phyloP scores from a whole-genome alignment of 30 jellyfish, hydroid and myxozoan genomes.

The Aurelia coerulea region DNA sequence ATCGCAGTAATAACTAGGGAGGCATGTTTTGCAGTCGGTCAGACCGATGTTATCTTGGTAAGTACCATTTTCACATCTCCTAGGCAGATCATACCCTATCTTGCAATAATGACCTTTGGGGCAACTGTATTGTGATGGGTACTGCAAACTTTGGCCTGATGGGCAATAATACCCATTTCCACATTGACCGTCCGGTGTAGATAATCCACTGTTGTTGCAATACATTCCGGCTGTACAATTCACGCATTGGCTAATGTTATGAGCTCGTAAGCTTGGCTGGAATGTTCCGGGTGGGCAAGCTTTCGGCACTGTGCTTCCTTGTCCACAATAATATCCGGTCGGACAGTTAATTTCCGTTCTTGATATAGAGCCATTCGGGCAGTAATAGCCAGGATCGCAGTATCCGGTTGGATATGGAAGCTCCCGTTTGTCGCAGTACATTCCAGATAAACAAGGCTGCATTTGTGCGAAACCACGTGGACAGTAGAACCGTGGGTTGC shows the following conservation, averaged over 20 bases:
- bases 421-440: constrained; percentile 73
- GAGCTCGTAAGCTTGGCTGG: constrained; percentile 71
- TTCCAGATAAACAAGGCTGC: constrained; percentile 86
- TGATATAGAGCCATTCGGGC: constrained; percentile 87
- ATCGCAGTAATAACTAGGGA: constrained; percentile 89
- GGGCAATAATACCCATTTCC: constrained; percentile 91
- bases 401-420: constrained; percentile 77
- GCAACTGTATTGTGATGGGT: constrained; percentile 77
- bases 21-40: constrained; percentile 72
- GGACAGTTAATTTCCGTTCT: constrained; percentile 74
- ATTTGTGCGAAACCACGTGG: constrained; percentile 88
- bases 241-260: constrained; percentile 59
- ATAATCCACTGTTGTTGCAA: constrained; percentile 84
- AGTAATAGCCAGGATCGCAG: constrained; percentile 92
- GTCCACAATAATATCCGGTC: constrained; percentile 83
- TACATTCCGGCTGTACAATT: constrained; percentile 88
- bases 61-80: constrained; percentile 92
- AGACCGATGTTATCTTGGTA: constrained; percentile 82
- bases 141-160: constrained; percentile 71
- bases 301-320: constrained; percentile 65
- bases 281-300: constrained; percentile 90
- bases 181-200: constrained; percentile 71
- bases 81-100: constrained; percentile 81
- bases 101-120: constrained; percentile 90
- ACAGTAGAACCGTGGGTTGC: constrained; percentile 84